Conservation (phyloP, 2,888 invertebrate species). For the Esperia sulphurella region DNA sequence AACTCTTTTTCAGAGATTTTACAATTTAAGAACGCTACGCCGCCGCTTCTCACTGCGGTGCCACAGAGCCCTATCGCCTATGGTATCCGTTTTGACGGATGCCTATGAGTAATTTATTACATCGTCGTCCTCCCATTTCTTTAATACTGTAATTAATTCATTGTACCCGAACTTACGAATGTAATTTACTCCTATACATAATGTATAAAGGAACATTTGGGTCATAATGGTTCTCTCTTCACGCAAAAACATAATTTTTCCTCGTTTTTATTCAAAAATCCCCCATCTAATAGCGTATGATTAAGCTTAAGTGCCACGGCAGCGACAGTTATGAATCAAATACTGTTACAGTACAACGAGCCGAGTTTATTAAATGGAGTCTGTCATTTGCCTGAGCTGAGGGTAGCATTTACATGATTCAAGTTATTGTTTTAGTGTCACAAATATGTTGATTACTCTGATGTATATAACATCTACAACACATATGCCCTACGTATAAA, state of each 20-base stretch:
- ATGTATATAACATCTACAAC: too few species aligned
- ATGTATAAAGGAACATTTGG: slow-evolving; percentile 34
- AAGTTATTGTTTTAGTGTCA: too few species aligned
- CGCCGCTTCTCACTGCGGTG: too few species aligned
- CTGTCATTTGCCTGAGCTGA: slow-evolving; percentile 1
- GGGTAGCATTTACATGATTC: neutral
- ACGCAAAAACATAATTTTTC: slow-evolving; percentile 38
- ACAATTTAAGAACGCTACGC: neutral
- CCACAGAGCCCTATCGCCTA: too few species aligned
- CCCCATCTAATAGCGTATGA: slow-evolving; percentile 42
- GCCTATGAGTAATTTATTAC: too few species aligned
- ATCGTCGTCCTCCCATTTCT: neutral
- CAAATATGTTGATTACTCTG: too few species aligned
- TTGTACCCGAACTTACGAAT: slow-evolving; percentile 19
- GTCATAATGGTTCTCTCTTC: slow-evolving; percentile 36
- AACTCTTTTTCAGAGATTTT: neutral
- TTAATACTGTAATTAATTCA: neutral
- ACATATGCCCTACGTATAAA: too few species aligned
- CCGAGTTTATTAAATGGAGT: slow-evolving; percentile 3
- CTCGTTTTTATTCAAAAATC: slow-evolving; percentile 37
- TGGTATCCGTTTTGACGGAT: too few species aligned
- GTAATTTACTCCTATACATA: slow-evolving; percentile 31
- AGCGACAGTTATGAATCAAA: slow-evolving; percentile 24
- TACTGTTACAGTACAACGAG: slow-evolving; percentile 1
- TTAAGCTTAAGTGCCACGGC: slow-evolving; percentile 40